phyloP scores from a whole-genome alignment of 92 coral and sea anemone species.

The Scolanthus callimorphus region DNA sequence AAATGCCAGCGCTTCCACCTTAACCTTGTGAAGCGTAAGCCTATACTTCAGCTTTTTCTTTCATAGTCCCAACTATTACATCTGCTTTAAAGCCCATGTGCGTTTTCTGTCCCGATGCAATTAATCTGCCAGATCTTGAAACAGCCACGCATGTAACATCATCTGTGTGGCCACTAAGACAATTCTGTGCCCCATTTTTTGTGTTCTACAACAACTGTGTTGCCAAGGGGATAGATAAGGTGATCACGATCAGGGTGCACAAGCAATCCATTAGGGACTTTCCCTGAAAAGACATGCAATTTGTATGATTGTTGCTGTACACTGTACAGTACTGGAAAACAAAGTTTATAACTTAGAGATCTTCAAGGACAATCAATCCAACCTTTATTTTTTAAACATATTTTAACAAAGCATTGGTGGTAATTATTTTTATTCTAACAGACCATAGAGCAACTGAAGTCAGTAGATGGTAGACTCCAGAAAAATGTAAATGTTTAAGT shows the following conservation, averaged over 20 bases:
- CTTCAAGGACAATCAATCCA: background rate
- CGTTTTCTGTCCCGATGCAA: constrained; percentile 95
- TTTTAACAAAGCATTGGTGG: too few relatives aligned
- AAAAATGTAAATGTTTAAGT: too few relatives aligned
- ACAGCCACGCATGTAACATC: constrained; percentile 93
- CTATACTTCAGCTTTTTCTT: constrained; percentile 40
- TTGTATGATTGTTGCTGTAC: background rate
- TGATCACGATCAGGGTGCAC: constrained; percentile 95
- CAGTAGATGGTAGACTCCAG: too few relatives aligned
- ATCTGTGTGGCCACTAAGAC: constrained; percentile 88
- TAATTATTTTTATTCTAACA: too few relatives aligned
- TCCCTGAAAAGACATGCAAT: constrained; percentile 47
- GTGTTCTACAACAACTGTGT: constrained; percentile 81
- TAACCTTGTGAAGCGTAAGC: constrained; percentile 85
- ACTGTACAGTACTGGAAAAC: background rate
- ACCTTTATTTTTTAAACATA: too few relatives aligned
- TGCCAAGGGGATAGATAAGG: constrained; percentile 89
- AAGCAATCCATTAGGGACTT: constrained; percentile 82
- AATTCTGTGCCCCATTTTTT: constrained; percentile 55
- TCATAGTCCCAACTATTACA: constrained; percentile 93
- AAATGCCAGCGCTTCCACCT: constrained; percentile 94
- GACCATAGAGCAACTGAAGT: too few relatives aligned
- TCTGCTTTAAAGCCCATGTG: constrained; percentile 99
- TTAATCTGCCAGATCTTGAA: constrained; percentile 83
- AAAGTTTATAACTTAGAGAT: background rate